phyloP scores from a whole-genome alignment of 2,113 vertebrate genomes.

The Nibea coibor region DNA sequence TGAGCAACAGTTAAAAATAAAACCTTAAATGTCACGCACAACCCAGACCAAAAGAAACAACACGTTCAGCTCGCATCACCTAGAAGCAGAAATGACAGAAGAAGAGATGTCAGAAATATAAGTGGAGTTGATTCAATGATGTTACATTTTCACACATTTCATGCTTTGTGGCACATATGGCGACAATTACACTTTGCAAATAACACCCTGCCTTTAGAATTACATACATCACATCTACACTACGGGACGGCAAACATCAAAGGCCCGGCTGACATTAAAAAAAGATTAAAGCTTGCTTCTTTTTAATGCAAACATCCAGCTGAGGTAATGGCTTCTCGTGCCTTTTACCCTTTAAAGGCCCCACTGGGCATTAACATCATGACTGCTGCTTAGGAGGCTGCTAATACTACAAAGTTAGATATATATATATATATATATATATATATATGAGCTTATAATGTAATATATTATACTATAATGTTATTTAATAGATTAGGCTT shows the following conservation, averaged over 20 bases:
- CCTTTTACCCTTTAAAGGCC: neutral
- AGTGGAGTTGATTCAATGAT: slow-evolving; percentile 29
- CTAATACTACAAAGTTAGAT: neutral
- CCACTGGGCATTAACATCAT: neutral
- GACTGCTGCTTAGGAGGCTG: neutral
- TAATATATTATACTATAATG: too few relatives aligned
- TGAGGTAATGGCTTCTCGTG: neutral
- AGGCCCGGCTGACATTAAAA: neutral
- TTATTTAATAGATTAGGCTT: neutral
- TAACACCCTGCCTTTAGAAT: slow-evolving; percentile 3
- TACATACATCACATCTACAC: neutral
- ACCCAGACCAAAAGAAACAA: neutral
- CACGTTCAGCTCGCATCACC: neutral
- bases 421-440: too few relatives aligned
- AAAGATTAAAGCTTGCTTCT: neutral
- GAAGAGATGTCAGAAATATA: slow-evolving; percentile 37
- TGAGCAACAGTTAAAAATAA: slow-evolving; percentile 15
- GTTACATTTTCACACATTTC: slow-evolving; percentile 18
- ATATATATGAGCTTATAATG: too few relatives aligned
- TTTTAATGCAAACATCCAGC: neutral
- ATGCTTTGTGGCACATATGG: slow-evolving; percentile 9
- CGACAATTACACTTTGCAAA: slow-evolving; percentile 17
- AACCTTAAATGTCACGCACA: neutral
- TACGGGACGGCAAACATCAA: neutral
- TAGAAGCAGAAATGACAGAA: slow-evolving; percentile 18